A percentile compares a stretch with the other conserved stretches of the same genome.
Conservation (phyloP, 2,113 vertebrate genomes). For the Gymnobelideus leadbeateri region DNA sequence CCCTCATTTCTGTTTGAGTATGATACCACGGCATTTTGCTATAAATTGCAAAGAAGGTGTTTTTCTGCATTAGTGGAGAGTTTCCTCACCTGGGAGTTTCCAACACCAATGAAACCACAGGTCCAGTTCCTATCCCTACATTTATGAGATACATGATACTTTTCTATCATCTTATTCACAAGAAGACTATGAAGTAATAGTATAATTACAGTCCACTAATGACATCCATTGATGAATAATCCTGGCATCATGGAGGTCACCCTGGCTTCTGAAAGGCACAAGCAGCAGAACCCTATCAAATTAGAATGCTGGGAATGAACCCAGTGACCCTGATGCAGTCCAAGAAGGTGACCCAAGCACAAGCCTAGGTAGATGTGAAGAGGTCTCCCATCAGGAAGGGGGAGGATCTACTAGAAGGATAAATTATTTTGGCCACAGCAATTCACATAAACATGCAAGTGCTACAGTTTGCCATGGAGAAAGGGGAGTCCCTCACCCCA, state of each 20-base stretch:
- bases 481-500: neutral
- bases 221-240: no score
- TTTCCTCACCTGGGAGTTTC: no score
- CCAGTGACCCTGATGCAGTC: neutral
- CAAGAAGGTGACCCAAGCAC: neutral
- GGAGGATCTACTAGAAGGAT: neutral
- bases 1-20: neutral
- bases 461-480: neutral
- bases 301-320: neutral
- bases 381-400: neutral
- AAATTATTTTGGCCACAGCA: neutral
- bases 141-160: neutral
- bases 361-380: neutral
- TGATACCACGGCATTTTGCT: neutral
- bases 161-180: no score
- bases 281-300: neutral
- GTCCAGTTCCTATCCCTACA: neutral
- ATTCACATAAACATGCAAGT: neutral
- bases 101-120: no score
- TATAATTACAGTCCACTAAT: no score
- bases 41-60: neutral
- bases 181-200: no score
- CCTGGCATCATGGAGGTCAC: neutral
- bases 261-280: neutral
- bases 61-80: neutral